Conservation (phyloP, 1,140 invertebrate genomes). For the Microplitis mediator region DNA sequence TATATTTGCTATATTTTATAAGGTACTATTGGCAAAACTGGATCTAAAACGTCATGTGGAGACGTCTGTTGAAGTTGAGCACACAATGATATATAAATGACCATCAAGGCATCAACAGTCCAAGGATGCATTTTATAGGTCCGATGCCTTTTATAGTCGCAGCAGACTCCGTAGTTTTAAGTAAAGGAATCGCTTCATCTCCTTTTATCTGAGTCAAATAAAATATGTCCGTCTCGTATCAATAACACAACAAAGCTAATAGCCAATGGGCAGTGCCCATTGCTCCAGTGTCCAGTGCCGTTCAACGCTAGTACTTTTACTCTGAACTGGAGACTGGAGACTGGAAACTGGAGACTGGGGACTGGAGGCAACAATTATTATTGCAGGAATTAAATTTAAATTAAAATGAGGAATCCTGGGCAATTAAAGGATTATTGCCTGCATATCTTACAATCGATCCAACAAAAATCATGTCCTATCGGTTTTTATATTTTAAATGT, state of each 20-base stretch:
- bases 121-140: constrained; percentile 64
- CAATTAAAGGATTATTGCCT: constrained; percentile 64
- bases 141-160: constrained; percentile 61
- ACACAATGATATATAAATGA: constrained; percentile 49
- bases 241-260: too few species aligned
- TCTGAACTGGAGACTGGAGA: constrained; percentile 35
- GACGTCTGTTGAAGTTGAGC: background rate
- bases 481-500: constrained; percentile 15
- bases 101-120: constrained; percentile 35
- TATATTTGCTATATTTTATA: too few species aligned
- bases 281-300: too few species aligned
- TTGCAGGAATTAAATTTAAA: too few species aligned
- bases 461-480: constrained; percentile 54
- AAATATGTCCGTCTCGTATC: too few species aligned
- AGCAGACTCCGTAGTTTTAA: constrained; percentile 21
- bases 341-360: constrained; percentile 46
- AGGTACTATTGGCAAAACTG: too few species aligned
- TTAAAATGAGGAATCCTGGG: constrained; percentile 59
- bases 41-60: too few species aligned
- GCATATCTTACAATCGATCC: constrained; percentile 63
- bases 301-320: too few species aligned
- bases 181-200: background rate
- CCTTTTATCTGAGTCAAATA: too few species aligned
- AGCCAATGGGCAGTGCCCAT: too few species aligned
- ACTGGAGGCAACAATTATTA: constrained; percentile 16